Conservation (phyloP, 2,888 invertebrate genomes). For the Parasteatoda lunata region DNA sequence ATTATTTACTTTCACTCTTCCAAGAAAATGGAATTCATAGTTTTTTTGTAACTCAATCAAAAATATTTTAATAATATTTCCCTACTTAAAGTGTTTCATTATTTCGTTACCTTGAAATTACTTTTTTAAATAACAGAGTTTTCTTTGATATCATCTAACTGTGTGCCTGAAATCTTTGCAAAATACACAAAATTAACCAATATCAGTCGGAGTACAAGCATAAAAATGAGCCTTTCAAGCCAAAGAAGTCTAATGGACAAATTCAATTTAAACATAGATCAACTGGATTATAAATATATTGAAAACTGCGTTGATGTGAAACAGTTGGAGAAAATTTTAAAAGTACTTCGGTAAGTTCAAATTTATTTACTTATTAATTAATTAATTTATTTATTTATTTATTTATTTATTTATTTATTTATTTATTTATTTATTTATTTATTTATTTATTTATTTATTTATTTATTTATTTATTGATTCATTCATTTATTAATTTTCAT, state of each 20-base stretch:
- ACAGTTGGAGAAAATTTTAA: slow-evolving; percentile 40
- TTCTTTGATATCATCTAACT: background rate
- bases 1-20: too few species aligned
- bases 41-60: too few species aligned
- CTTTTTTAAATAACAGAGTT: too few species aligned
- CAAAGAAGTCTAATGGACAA: slow-evolving; percentile 31
- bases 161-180: background rate
- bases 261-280: slow-evolving; percentile 27
- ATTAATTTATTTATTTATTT: background rate
- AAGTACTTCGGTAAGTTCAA: slow-evolving; percentile 45
- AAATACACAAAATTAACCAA: background rate
- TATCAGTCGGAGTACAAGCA: background rate
- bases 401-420: background rate
- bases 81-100: too few species aligned
- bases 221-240: slow-evolving; percentile 33
- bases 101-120: too few species aligned
- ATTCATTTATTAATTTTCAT: too few species aligned
- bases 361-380: background rate
- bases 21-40: too few species aligned
- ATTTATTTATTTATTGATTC: background rate
- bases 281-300: slow-evolving; percentile 55
- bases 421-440: too few species aligned
- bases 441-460: background rate
- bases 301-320: slow-evolving; percentile 42
- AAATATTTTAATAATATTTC: too few species aligned